A percentile compares a stretch with the other conserved stretches of the same genome.
Evolutionary conservation across 1,140 invertebrate genomes (phyloP).

Genomic region (Sesamia nonagrioides): DNA sequence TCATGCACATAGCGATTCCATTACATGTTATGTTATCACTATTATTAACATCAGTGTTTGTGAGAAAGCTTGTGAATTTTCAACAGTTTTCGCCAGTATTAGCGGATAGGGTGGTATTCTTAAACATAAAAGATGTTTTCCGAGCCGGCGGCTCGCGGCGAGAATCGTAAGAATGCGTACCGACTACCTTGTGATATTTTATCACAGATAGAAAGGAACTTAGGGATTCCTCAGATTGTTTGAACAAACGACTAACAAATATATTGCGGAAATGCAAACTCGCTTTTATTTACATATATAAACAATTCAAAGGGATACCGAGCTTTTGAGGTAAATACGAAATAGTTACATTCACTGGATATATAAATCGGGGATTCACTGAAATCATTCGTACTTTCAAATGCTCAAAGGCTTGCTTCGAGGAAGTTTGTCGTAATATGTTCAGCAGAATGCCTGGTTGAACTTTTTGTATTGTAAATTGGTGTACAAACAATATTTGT

Average conservation of each 20-base stretch:
- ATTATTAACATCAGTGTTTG: constrained; percentile 52
- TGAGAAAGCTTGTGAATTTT: constrained; percentile 22
- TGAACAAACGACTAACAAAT: constrained; percentile 82
- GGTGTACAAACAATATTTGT: constrained; percentile 59
- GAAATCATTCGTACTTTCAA: constrained; percentile 48
- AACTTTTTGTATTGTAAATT: constrained; percentile 14
- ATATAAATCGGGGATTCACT: constrained; percentile 49
- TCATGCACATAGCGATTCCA: constrained; percentile 58
- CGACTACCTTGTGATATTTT: constrained; percentile 82
- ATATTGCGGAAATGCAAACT: constrained; percentile 80
- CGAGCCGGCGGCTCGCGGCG: constrained; percentile 67
- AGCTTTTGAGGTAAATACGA: constrained; percentile 68
- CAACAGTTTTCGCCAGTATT: neutral
- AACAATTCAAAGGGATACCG: constrained; percentile 80
- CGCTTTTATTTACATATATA: constrained; percentile 75
- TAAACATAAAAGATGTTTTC: constrained; percentile 80
- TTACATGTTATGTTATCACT: constrained; percentile 50
- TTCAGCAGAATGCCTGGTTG: constrained; percentile 6
- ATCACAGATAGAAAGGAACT: constrained; percentile 80
- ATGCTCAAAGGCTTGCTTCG: constrained; percentile 37
- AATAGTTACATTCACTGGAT: constrained; percentile 68
- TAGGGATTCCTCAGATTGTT: constrained; percentile 79
- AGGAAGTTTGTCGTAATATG: neutral
- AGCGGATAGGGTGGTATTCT: constrained; percentile 60
- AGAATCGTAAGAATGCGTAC: constrained; percentile 77